Base-by-base conservation (phyloP, 1,140 invertebrate species). In the Hesperophylax magnus region DNA sequence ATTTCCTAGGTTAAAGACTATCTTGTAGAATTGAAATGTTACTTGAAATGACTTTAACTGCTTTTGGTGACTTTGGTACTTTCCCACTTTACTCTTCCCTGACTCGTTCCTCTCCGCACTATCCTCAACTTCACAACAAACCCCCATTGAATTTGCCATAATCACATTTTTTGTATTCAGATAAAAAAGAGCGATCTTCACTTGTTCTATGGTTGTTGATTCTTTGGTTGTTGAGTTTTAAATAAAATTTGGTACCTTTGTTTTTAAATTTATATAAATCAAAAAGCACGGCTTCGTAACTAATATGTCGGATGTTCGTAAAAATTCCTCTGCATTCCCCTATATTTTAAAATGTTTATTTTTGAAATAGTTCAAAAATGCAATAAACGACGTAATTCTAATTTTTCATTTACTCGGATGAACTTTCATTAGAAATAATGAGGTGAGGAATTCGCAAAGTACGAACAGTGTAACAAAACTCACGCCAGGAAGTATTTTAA, bases 381-480 rank as follows among this genome's bases (percentile, higher is more conserved):
- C 58, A 61, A 24, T 24, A 61, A 61, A 61, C 15, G 9, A 24
- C 24, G 58, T 61, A 22, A 22, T 15, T 22, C 20, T 61, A 61
- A 61, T 15, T 24, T 61, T 24, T 20, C 11, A 47, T 14, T 47
- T 22, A 61, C 20, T 22, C 14, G 18, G 63, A 17, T 4, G n/a
- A 17, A 31, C 63, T 27, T 67, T 67, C 63, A 67, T 34, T 67
- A 22, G 11, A 17, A 67, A 67, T 67, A 67, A 67, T 67, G 63
- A 67, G 52, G 17, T 17, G 69, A 9, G 47, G 69, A 72, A 72
- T 72, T 72, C 18, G 69, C 47, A 8, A 53, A 52, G 69, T n/a
- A 20, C 39, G 39, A 11, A 2, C n/a, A 72, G 18, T 20, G 11
- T 47, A 47, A 47, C 39, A 14, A 72, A 72, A 72, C 69, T 52